Evolutionary conservation across 2,888 invertebrate genomes (phyloP), one percentile per base, ranked within the genome.

Genomic region (Drosophila cognata): DNA sequence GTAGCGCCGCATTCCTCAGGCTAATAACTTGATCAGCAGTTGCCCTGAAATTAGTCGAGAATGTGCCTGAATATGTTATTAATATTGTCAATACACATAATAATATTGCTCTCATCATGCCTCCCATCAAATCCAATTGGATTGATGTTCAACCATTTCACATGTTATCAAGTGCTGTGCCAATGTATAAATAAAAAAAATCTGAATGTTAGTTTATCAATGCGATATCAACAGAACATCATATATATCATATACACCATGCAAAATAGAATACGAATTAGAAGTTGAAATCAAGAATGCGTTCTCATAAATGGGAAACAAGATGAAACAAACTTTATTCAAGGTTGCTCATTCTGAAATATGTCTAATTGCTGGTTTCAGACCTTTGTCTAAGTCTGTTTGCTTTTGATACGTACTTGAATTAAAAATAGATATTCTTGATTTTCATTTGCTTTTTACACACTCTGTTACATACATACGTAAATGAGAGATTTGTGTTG

Each of bases 21-120:
- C 36, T 72, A 78, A 75, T 79, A 67, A 79, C 60, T 71, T 75
- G 75, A 71, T 71, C 75, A 71, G 66, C 75, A 79, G 74, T 66
- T 63, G 41, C 48, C 36, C 50, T 48, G 43, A 58, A 61, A 78
- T 79, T 78, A 71, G 71, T 36, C 18, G 33, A 38, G 76, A 75
- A 79, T 78, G 71, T 31, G 52, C 53, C 55, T 41, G 36, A 41
- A 33, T 57, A 36, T 48, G 52, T 25, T 43, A 29, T 31, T 43
- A 25, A 25, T 46, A 55, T 36, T 55, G 21, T 31, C 48, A 46
- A 25, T 2, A 25, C 7, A 46, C 46, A 16, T 16, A 16, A 46
- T 46, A 25, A 25, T 66, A 66, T 55, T 50, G 55, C 21, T 38
- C 38, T 55, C 55, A 21, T 29, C 25, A n/a, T 18, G 16, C 21